These are phyloP conservation scores for Gnathonemus echidnorhynchus DNA, from an alignment of 2,113 vertebrate genomes.

Conservation along the genomic window DNA sequence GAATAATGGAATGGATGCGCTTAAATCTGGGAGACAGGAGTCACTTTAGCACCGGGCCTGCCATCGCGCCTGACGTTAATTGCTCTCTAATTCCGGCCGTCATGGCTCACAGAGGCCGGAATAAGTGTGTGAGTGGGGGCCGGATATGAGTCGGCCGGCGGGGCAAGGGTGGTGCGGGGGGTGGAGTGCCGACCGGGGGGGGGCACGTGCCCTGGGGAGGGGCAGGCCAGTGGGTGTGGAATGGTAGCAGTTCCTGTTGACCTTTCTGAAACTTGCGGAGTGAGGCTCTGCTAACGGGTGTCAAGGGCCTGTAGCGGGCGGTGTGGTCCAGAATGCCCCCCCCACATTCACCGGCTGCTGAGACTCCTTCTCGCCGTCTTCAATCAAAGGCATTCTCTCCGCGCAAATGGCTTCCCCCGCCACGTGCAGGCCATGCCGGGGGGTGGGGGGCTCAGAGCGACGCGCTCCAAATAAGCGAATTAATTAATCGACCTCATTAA, in stretches of 20 bases:
- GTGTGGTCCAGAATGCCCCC: neutral
- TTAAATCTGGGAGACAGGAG: constrained; percentile 49
- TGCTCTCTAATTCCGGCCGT: constrained; percentile 30
- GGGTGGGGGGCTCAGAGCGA: neutral
- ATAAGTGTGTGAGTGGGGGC: constrained; percentile 21
- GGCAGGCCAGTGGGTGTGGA: neutral
- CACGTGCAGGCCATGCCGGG: neutral
- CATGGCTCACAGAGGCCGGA: constrained; percentile 22
- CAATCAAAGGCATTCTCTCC: neutral
- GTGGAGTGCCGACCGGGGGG: neutral
- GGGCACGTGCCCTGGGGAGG: neutral
- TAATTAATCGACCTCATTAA: constrained; percentile 24
- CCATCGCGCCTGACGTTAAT: constrained; percentile 49
- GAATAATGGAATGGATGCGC: constrained; percentile 54
- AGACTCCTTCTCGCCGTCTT: neutral
- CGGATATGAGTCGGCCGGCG: constrained; percentile 13
- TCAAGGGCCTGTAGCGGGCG: neutral
- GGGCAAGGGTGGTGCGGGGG: neutral
- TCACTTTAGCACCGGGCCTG: constrained; percentile 55
- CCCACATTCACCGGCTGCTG: neutral
- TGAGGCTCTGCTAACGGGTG: neutral
- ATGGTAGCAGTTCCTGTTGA: neutral
- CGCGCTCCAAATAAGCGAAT: neutral
- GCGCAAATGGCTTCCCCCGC: neutral
- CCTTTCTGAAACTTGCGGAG: neutral